Evolutionary conservation across 2,113 vertebrate genomes (phyloP).

Genomic region (Cairina moschata): DNA sequence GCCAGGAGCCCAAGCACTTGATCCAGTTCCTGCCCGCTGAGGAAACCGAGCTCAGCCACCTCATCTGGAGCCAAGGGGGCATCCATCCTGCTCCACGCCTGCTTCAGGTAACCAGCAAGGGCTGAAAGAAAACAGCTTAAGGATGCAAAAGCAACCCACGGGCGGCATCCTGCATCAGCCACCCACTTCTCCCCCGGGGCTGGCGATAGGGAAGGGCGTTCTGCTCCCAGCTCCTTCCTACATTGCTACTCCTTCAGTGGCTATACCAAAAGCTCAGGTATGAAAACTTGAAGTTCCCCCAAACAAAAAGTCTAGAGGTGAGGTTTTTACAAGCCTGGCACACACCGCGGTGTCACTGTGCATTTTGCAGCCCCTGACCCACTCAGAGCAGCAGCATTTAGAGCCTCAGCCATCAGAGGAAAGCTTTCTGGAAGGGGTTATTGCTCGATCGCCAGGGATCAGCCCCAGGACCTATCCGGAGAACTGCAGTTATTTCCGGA

Average conservation of each 20-base stretch:
- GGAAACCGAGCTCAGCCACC: neutral
- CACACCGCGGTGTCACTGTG: no score
- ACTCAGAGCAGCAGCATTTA: neutral
- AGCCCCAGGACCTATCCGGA: neutral
- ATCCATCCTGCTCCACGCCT: neutral
- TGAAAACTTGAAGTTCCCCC: neutral
- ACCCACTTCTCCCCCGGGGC: rapidly evolving
- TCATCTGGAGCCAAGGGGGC: neutral
- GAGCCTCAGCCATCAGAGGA: neutral
- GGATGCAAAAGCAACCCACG: neutral
- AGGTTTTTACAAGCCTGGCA: no score
- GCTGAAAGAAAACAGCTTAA: neutral
- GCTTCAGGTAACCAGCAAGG: neutral
- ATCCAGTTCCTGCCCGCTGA: rapidly evolving
- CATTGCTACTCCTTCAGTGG: neutral
- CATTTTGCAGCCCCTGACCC: no score
- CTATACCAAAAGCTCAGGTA: neutral
- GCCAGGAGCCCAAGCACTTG: neutral
- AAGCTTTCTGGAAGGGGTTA: neutral
- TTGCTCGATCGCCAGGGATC: neutral
- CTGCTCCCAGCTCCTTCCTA: neutral
- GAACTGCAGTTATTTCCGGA: neutral
- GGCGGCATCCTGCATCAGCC: neutral
- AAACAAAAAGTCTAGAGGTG: neutral
- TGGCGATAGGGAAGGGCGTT: neutral